phyloP scores from a whole-genome alignment of 2,888 invertebrate genomes.

The Leptinotarsa juncta region DNA sequence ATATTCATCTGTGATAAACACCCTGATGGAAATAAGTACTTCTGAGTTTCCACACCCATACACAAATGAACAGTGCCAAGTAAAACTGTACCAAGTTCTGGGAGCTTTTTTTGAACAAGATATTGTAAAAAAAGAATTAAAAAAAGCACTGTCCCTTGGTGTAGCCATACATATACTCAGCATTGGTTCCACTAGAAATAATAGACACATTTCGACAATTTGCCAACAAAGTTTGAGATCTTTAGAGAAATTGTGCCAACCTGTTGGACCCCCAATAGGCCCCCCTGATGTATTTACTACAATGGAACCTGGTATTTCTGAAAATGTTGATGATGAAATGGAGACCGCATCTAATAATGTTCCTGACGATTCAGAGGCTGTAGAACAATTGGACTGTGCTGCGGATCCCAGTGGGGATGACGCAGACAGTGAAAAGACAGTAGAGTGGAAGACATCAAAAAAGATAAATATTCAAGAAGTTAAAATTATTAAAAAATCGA shows the following conservation, averaged over 20 bases:
- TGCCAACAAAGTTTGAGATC: constrained; percentile 44
- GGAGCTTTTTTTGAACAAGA: constrained; percentile 49
- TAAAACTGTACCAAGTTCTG: constrained; percentile 45
- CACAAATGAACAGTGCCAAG: constrained; percentile 40
- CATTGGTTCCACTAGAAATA: constrained; percentile 38
- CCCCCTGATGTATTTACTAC: background rate
- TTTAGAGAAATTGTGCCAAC: constrained; percentile 50
- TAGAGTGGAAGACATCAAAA: background rate
- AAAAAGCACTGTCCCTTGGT: no score
- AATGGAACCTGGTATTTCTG: background rate
- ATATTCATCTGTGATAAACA: constrained; percentile 40
- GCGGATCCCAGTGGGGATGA: background rate
- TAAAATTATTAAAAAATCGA: constrained; percentile 3
- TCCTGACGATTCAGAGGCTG: background rate
- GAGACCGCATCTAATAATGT: background rate
- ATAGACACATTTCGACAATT: constrained; percentile 35
- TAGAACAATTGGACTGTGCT: background rate
- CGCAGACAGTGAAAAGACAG: background rate
- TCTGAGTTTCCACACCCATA: constrained; percentile 42
- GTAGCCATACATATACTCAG: constrained; percentile 40
- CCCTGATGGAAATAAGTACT: constrained; percentile 42
- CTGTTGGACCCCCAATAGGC: constrained; percentile 45
- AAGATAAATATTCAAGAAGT: constrained; percentile 15
- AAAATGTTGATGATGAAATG: background rate
- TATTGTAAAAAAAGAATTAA: background rate